phyloP scores from a whole-genome alignment of 2,888 invertebrate genomes.

The Nomada fabriciana region DNA sequence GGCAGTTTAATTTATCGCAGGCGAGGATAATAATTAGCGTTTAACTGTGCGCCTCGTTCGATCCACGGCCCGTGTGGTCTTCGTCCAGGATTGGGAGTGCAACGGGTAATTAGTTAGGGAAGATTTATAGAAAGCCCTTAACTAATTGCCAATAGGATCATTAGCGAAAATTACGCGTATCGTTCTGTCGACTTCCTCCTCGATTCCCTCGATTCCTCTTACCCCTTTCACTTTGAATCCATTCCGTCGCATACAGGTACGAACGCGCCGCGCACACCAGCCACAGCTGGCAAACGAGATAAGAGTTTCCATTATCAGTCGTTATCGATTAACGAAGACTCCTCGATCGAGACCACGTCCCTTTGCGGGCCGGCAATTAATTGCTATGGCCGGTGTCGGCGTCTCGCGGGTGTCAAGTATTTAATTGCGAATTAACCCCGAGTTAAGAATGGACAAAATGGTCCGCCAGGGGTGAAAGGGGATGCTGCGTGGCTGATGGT shows the following conservation, averaged over 20 bases:
- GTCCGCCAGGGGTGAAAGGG: neutral
- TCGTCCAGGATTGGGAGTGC: slow-evolving; percentile 67
- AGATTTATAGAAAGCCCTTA: slow-evolving; percentile 75
- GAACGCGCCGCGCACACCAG: neutral
- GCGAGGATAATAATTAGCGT: slow-evolving; percentile 79
- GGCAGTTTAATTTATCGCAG: slow-evolving; percentile 77
- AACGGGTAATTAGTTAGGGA: slow-evolving; percentile 78
- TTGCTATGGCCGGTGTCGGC: neutral
- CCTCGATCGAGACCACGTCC: neutral
- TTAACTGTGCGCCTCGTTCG: slow-evolving; percentile 72
- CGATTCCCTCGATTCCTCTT: slow-evolving; percentile 7
- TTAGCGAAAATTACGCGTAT: slow-evolving; percentile 71
- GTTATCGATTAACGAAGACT: slow-evolving; percentile 1
- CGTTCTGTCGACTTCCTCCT: slow-evolving; percentile 44
- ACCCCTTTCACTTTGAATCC: neutral
- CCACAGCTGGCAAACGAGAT: neutral
- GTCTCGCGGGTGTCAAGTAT: slow-evolving; percentile 11
- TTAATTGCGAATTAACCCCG: slow-evolving; percentile 32
- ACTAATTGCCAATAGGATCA: slow-evolving; percentile 77
- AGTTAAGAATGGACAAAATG: slow-evolving; percentile 7
- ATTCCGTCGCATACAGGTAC: neutral
- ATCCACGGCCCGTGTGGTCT: slow-evolving; percentile 69
- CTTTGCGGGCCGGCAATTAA: slow-evolving; percentile 11
- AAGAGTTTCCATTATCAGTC: neutral
- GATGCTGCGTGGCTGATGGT: neutral